Evolutionary conservation across 2,888 invertebrate genomes (phyloP), one percentile per base, ranked within the genome.

Genomic region (Drosophila pseudotalamancana): DNA sequence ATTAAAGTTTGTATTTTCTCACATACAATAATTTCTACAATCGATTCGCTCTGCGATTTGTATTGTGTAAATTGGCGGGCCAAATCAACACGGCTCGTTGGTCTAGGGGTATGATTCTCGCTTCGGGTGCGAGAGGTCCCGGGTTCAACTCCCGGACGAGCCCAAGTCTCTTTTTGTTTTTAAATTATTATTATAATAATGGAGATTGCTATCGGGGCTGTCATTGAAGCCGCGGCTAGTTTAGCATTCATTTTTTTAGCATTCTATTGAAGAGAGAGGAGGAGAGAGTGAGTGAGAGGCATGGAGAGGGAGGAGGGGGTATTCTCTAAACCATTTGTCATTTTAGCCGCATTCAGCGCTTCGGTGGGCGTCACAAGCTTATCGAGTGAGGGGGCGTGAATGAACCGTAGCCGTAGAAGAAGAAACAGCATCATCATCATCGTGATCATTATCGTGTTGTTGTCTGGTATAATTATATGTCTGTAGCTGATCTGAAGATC

Each of bases 41-140:
- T n/a, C 14, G n/a, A n/a, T n/a, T n/a, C 4, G 9, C 16, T 9
- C 3, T 16, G 37, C 37, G 37, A 18, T 8, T 21, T 14, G 18
- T 39, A 39, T 49, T 49, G 42, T 53, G 32, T 25, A 40, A 5
- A 6, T 50, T 46, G 49, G 5, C 43, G 18, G 6, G 12, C 37
- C 3, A 6, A 21, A 25, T 18, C 18, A 34, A 29, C 27, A 39
- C 12, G 89, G 88, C 88, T 89, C 88, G 87, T 88, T 88, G 89
- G 89, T 88, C 88, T 82, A 88, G 89, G 70, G 88, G 86, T 88
- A 89, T 81, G 89, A 89, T 88, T 88, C 77, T 88, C 86, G 89
- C 88, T 88, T 87, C 88, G 89, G 89, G 87, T 89, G 89, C 89
- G 88, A 89, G 88, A 88, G 89, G 87, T 86, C 87, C 88, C 88